phyloP scores from a whole-genome alignment of 2,113 vertebrate genomes.

The Tylochromis polylepis region DNA sequence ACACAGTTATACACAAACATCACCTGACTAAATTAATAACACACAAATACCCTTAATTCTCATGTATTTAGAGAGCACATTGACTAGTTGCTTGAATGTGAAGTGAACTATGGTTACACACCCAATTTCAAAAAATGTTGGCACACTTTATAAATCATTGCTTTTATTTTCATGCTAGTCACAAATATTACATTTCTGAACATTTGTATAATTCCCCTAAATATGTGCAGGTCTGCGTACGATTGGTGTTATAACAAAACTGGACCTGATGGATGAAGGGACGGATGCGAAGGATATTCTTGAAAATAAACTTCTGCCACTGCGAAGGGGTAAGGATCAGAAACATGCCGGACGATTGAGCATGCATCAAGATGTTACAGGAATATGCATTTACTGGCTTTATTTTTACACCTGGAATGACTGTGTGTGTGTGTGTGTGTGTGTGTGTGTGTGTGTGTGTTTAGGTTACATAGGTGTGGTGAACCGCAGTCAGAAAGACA shows the following conservation, averaged over 20 bases:
- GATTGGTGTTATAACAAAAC: constrained; percentile 94
- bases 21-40: neutral
- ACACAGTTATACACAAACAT: neutral
- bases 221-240: constrained; percentile 82
- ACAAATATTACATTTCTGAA: neutral
- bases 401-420: neutral
- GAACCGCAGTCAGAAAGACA: constrained; percentile 97
- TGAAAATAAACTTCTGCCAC: constrained; percentile 91
- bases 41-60: neutral
- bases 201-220: neutral
- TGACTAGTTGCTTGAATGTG: neutral
- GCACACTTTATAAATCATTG: neutral
- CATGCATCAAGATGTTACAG: too few relatives aligned
- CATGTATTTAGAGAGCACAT: neutral
- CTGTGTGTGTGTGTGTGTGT: neutral
- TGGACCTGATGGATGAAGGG: constrained; percentile 97
- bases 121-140: neutral
- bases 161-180: neutral
- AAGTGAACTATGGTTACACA: neutral
- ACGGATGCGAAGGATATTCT: constrained; percentile 90
- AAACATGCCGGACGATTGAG: too few relatives aligned
- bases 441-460: neutral
- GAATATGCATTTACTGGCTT: neutral
- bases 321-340: constrained; percentile 82
- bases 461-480: constrained; percentile 95